A percentile compares a stretch with the other conserved stretches of the same genome.
Conservation (phyloP, 1,140 invertebrate genomes). For the Zelostemma sp. region DNA sequence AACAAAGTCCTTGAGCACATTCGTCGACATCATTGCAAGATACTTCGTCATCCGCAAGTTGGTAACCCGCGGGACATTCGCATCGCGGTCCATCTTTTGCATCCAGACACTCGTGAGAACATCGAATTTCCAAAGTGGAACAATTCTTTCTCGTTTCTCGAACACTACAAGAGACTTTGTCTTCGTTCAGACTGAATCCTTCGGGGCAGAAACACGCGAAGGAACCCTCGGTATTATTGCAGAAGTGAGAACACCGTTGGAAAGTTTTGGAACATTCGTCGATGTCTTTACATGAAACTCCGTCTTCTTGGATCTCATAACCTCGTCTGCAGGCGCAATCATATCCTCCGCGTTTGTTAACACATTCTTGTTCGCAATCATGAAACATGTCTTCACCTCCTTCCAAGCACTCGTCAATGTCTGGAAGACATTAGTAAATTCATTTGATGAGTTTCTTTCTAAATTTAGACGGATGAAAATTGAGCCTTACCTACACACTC, state of each 20-base stretch:
- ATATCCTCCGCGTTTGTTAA: slow-evolving; percentile 81
- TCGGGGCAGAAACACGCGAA: slow-evolving; percentile 70
- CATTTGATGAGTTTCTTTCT: neutral
- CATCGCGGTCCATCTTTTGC: slow-evolving; percentile 74
- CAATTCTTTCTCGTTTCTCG: slow-evolving; percentile 53
- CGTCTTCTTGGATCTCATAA: slow-evolving; percentile 61
- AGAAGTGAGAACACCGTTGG: slow-evolving; percentile 60
- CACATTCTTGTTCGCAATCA: slow-evolving; percentile 75
- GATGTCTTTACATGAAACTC: slow-evolving; percentile 70
- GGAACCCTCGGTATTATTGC: slow-evolving; percentile 64
- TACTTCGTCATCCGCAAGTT: slow-evolving; percentile 72
- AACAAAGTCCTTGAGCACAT: slow-evolving; percentile 66
- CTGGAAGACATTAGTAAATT: slow-evolving; percentile 62
- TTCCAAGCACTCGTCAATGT: slow-evolving; percentile 83
- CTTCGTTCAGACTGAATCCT: slow-evolving; percentile 51
- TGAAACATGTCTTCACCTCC: slow-evolving; percentile 71
- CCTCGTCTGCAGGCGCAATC: slow-evolving; percentile 74
- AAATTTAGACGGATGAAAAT: neutral
- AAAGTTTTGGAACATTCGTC: slow-evolving; percentile 69
- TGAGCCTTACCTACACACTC: slow-evolving; percentile 63
- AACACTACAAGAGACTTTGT: slow-evolving; percentile 47
- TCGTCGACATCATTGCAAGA: slow-evolving; percentile 79
- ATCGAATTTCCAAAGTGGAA: slow-evolving; percentile 49
- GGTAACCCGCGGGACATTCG: slow-evolving; percentile 74
- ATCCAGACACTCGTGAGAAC: slow-evolving; percentile 73